A percentile compares a stretch with the other conserved stretches of the same genome.
Evolutionary conservation across 2,888 invertebrate species (phyloP).

Genomic region (Heteropelma amictum): DNA sequence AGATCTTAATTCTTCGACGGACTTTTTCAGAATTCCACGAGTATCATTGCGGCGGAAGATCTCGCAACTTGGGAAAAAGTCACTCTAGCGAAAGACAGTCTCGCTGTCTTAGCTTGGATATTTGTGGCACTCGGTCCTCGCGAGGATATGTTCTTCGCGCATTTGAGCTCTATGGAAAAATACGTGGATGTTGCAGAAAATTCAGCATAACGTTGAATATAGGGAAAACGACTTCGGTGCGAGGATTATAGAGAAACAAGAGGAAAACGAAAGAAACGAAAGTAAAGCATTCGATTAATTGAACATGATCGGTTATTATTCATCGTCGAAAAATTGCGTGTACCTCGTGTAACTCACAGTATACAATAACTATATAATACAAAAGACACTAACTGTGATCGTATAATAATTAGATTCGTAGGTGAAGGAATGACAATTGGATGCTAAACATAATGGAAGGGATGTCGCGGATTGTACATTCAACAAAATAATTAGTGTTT

Average conservation of each 20-base stretch:
- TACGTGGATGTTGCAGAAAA: slow-evolving; percentile 59
- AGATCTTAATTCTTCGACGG: background rate
- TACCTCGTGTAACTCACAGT: slow-evolving; percentile 72
- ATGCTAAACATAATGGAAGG: slow-evolving; percentile 56
- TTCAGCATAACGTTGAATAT: background rate
- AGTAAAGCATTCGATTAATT: slow-evolving; percentile 52
- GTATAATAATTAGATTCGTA: slow-evolving; percentile 63
- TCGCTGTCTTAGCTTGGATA: slow-evolving; percentile 71
- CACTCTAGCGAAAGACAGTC: slow-evolving; percentile 69
- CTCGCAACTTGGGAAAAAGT: slow-evolving; percentile 69
- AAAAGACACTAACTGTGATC: slow-evolving; percentile 73
- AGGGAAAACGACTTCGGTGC: background rate
- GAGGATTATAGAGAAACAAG: slow-evolving; percentile 1
- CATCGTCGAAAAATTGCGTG: slow-evolving; percentile 74
- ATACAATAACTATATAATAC: slow-evolving; percentile 74
- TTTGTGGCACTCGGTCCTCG: slow-evolving; percentile 69
- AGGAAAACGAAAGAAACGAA: slow-evolving; percentile 23
- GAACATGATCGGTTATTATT: slow-evolving; percentile 76
- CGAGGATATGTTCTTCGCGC: slow-evolving; percentile 68
- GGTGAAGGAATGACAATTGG: slow-evolving; percentile 60
- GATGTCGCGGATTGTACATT: slow-evolving; percentile 43
- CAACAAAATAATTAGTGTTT: slow-evolving; percentile 58
- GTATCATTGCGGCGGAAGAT: slow-evolving; percentile 58
- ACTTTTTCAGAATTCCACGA: slow-evolving; percentile 34
- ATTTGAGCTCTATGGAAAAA: slow-evolving; percentile 70